These are phyloP conservation scores for Pseudochromis fuscus DNA, from an alignment of 2,797 vertebrate species.

Conservation along the genomic window DNA sequence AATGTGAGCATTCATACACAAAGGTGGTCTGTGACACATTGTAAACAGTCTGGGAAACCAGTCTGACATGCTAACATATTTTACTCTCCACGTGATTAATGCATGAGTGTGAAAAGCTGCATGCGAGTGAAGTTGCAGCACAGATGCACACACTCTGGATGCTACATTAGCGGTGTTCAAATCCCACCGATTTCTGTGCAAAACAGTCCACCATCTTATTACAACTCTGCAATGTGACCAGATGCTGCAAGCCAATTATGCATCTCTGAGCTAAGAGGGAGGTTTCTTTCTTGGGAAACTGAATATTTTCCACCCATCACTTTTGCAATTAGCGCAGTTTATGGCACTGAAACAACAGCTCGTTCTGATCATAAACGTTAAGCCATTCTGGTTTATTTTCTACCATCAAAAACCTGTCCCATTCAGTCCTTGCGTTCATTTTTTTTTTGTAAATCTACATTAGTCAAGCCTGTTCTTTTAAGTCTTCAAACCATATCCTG, in stretches of 20 bases:
- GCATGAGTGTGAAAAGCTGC: not conserved
- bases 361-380: constrained; percentile 5
- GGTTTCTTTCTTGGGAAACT: not conserved
- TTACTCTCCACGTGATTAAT: constrained; percentile 28
- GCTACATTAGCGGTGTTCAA: not conserved
- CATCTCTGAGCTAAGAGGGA: not conserved
- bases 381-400: constrained; percentile 4
- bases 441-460: not conserved
- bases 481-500: not conserved
- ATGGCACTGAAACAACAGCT: constrained; percentile 18
- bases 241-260: not conserved
- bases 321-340: not conserved
- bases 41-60: constrained; percentile 19
- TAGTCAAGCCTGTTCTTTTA: not conserved
- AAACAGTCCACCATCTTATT: not conserved
- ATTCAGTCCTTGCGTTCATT: not conserved
- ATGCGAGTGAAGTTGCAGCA: not conserved
- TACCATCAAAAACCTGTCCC: not conserved
- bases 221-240: not conserved
- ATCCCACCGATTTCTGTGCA: not conserved
- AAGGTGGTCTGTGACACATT: constrained; percentile 40
- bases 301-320: not conserved
- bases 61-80: constrained; percentile 10
- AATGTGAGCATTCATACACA: constrained; percentile 64
- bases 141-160: too few relatives aligned